phyloP scores from a whole-genome alignment of 2,888 invertebrate species.

The Acheta domesticus region DNA sequence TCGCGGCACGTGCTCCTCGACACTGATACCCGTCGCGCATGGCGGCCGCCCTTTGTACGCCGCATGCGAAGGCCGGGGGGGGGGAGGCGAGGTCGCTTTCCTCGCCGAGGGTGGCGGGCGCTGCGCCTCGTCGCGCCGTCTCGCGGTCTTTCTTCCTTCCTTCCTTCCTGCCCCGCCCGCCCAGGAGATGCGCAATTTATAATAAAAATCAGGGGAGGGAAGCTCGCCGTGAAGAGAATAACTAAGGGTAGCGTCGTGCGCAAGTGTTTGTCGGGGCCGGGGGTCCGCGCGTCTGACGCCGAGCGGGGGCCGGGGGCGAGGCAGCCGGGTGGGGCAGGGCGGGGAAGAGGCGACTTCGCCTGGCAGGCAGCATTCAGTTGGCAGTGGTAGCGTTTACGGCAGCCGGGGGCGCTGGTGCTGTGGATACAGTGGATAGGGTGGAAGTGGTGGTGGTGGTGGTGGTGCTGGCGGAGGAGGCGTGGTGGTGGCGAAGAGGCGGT shows the following conservation, averaged over 20 bases:
- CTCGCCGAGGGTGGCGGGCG: neutral
- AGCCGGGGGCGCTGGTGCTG: too few relatives aligned
- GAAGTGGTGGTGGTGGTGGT: neutral
- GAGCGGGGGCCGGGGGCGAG: neutral
- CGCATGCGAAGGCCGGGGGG: neutral
- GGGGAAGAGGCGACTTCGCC: neutral
- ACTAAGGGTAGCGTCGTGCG: neutral
- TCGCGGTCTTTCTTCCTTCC: neutral
- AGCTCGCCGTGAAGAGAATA: conserved; percentile 7
- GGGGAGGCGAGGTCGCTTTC: neutral
- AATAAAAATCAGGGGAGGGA: conserved; percentile 18
- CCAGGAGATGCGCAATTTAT: conserved; percentile 8
- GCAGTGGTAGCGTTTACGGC: too few relatives aligned
- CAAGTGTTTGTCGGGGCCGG: conserved; percentile 8
- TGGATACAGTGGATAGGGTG: neutral
- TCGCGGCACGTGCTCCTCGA: neutral
- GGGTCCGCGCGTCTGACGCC: neutral
- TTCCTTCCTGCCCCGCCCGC: neutral
- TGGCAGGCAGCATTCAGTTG: neutral
- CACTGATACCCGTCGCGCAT: neutral
- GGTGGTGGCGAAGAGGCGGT: neutral
- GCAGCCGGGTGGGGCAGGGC: neutral
- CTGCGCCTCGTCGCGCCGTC: neutral
- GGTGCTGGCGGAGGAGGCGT: neutral
- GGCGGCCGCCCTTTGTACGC: neutral